These are phyloP conservation scores for Acrocephalus arundinaceus DNA, from an alignment of 2,113 vertebrate genomes.

Conservation along the genomic window DNA sequence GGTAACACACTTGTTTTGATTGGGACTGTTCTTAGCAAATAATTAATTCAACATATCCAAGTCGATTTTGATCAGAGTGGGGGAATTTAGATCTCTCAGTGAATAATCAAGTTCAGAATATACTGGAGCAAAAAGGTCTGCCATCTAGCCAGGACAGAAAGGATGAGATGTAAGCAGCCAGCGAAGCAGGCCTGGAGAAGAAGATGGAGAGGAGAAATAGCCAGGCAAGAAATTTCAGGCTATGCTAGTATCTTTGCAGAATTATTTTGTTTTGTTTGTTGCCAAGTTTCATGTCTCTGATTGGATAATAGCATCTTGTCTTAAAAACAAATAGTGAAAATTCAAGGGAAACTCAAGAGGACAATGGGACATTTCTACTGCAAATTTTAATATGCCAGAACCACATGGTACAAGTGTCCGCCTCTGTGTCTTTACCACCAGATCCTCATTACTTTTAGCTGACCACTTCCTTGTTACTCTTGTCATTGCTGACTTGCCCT, in stretches of 20 bases:
- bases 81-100: not conserved
- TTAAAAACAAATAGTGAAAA: not conserved
- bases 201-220: not conserved
- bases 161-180: not conserved
- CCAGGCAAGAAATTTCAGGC: not conserved
- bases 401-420: not conserved
- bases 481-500: not conserved
- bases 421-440: not conserved
- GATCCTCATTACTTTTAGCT: not conserved
- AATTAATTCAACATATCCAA: not conserved
- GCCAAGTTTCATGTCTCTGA: not conserved
- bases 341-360: not conserved
- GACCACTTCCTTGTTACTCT: not conserved
- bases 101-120: not conserved
- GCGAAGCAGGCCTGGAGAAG: not conserved
- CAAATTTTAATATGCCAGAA: not conserved
- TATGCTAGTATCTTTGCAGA: not conserved
- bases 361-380: not conserved
- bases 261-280: not conserved
- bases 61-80: not conserved
- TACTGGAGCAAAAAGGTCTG: not conserved
- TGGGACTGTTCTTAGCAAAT: not conserved
- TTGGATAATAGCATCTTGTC: not conserved
- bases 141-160: not conserved
- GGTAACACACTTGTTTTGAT: not conserved